Conservation (phyloP, 2,797 vertebrate genomes). For the Lutra lutra region DNA sequence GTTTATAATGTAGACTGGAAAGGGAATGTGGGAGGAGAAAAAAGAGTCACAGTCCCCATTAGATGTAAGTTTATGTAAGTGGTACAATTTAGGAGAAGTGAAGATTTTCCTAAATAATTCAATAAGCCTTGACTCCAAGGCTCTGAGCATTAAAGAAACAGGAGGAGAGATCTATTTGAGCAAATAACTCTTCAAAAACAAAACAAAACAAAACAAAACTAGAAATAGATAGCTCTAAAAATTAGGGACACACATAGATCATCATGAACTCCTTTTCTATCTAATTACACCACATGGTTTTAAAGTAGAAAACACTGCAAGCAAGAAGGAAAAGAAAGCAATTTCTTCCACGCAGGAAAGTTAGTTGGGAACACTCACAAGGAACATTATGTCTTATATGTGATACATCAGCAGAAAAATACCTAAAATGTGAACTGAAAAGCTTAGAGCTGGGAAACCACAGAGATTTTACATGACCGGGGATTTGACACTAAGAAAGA, state of each 20-base stretch:
- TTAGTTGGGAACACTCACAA: not conserved
- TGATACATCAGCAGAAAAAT: not conserved
- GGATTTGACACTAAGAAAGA: not conserved
- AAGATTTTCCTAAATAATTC: constrained; percentile 19
- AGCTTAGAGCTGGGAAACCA: not conserved
- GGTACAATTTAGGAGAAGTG: not conserved
- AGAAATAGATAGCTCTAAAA: not conserved
- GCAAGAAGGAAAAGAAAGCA: not conserved
- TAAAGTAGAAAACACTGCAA: not conserved
- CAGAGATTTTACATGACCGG: not conserved
- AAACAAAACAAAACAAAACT: not conserved
- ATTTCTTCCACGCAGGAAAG: not conserved
- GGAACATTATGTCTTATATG: not conserved
- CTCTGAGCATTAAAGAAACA: constrained; percentile 21
- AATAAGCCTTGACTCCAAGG: constrained; percentile 4
- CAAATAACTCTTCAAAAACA: not conserved
- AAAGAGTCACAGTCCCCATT: not conserved
- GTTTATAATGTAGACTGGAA: not conserved
- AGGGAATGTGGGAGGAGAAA: not conserved
- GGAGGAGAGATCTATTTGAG: not conserved
- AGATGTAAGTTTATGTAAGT: not conserved
- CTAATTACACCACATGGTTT: not conserved
- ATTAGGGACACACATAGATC: not conserved
- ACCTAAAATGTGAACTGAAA: constrained; percentile 34
- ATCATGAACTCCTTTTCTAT: not conserved